Base-by-base conservation (phyloP, 1,140 invertebrate genomes). In the Leptopilina clavipes region DNA sequence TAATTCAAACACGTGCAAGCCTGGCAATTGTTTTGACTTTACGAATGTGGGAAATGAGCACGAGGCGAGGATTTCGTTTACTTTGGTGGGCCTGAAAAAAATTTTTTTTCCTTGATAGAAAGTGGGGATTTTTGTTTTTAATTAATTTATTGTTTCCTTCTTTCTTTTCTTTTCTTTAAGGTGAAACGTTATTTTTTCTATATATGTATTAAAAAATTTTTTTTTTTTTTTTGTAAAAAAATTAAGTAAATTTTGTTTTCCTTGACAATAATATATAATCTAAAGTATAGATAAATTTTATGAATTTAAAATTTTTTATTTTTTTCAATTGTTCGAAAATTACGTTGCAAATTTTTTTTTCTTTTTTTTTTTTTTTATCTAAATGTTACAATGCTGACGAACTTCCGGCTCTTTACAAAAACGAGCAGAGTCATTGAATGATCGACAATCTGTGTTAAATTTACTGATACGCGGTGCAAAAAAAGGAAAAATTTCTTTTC, bases 21-120 rank as follows among this genome's bases (percentile, higher is more conserved):
- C 59, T 31, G 59, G 14, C 59, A 65, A 65, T 65, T 65, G 59
- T 65, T 65, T 65, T 65, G 59, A n/a, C 59, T 65, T 22, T 65
- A 31, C 59, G 25, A 65, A 31, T 65, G 59, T 65, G 37, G 37
- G 37, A 40, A 40, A 40, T 40, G 37, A 40, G 37, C 37, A 40
- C 37, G 37, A 40, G 37, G 37, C 37, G 37, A 40, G 37, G 37
- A 40, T 40, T 40, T 40, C 9, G 37, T 40, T 40, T 40, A 8
- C 9, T 40, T 40, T 40, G 6, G 9, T 40, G 37, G 37, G 37
- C 37, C 37, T 40, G 1, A 31, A 31, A 40, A 40, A 40, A 6
- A 31, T 31, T 31, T 31, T 31, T 40, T 40, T 40, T 31, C 25
- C 25, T 3, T 3, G 25, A 6, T 1, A 3, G 25, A 31, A 31